Evolutionary conservation across 2,113 vertebrate species (phyloP).

Genomic region (Panthera uncia): DNA sequence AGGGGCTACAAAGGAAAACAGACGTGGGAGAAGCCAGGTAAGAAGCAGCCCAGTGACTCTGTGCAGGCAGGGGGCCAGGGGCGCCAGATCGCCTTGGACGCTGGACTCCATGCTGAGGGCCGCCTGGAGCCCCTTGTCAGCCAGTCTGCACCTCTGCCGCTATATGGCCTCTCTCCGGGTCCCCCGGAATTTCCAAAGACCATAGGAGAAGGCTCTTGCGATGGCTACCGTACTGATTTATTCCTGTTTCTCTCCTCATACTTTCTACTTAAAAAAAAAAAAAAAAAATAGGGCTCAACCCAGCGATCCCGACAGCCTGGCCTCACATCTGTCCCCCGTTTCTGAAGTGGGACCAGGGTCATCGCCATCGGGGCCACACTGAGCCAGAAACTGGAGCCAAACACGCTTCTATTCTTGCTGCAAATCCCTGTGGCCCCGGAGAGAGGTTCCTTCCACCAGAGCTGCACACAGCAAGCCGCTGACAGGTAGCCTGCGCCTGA

Average conservation of each 20-base stretch:
- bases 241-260: neutral
- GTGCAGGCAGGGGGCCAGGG: fast-evolving
- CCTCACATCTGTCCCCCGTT: neutral
- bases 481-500: too few species aligned
- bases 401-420: neutral
- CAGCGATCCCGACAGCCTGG: neutral
- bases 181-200: neutral
- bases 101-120: neutral
- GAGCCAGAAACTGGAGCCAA: neutral
- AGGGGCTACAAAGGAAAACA: neutral
- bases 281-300: neutral
- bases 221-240: fast-evolving
- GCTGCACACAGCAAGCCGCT: neutral
- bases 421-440: neutral
- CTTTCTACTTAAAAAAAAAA: neutral
- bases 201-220: neutral
- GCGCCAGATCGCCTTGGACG: fast-evolving
- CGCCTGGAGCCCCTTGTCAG: neutral
- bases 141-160: neutral
- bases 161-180: fast-evolving
- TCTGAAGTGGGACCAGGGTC: neutral
- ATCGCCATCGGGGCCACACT: fast-evolving
- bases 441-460: too few species aligned
- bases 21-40: neutral
- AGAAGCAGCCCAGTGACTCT: neutral